Evolutionary conservation across 2,797 vertebrate species (phyloP).

Genomic region (Ataeniobius toweri): DNA sequence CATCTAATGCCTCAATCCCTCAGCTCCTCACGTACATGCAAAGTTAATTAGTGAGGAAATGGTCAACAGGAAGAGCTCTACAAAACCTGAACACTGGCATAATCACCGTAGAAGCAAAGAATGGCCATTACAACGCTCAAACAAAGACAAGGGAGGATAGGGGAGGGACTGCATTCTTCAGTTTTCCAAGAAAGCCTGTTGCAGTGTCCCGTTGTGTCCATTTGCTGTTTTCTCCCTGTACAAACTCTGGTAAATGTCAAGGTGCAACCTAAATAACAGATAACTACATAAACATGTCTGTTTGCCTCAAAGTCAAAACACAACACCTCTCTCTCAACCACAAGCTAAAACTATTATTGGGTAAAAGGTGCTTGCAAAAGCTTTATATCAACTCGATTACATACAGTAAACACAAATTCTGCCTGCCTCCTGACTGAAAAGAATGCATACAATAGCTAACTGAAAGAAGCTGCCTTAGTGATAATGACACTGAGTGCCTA

Average conservation of each 20-base stretch:
- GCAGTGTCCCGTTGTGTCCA: constrained; percentile 30
- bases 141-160: constrained; percentile 47
- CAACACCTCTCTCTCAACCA: too few relatives aligned
- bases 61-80: constrained; percentile 67
- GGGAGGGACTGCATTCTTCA: constrained; percentile 17
- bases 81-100: constrained; percentile 31
- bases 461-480: too few relatives aligned
- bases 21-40: constrained; percentile 51
- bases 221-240: constrained; percentile 2
- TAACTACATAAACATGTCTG: neutral
- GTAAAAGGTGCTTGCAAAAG: too few relatives aligned
- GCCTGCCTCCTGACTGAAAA: too few relatives aligned
- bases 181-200: constrained; percentile 17
- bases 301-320: neutral
- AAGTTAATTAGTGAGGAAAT: constrained; percentile 47
- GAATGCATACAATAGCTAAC: too few relatives aligned
- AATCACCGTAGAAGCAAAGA: constrained; percentile 53
- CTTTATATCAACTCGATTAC: too few relatives aligned
- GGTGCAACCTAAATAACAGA: neutral
- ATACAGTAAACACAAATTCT: too few relatives aligned
- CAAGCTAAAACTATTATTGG: too few relatives aligned
- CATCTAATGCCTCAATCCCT: constrained; percentile 42
- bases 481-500: too few relatives aligned
- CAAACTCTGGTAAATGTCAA: neutral
- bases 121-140: constrained; percentile 46